These are phyloP conservation scores for Caenorhabditis tropicalis DNA, from an alignment of 1,140 invertebrate species.

Conservation along the genomic window DNA sequence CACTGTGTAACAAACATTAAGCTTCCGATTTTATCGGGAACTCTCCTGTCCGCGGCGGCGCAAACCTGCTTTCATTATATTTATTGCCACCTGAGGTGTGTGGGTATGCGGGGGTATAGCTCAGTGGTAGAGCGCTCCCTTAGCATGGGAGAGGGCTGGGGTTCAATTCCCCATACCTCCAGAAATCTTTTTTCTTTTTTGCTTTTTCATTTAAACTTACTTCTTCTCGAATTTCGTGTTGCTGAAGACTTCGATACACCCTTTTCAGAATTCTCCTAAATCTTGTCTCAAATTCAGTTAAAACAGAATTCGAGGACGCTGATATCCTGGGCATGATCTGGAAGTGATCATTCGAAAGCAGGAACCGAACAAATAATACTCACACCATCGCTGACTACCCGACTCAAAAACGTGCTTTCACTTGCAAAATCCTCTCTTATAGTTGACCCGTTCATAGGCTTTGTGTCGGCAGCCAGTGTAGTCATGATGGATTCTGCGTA, in stretches of 20 bases:
- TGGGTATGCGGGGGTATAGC: background rate
- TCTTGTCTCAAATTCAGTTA: slow-evolving; percentile 66
- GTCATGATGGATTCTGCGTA: background rate
- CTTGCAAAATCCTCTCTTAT: slow-evolving; percentile 42
- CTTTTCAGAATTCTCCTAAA: slow-evolving; percentile 68
- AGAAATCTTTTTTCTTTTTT: background rate
- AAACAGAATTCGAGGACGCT: slow-evolving; percentile 56
- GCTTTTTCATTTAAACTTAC: slow-evolving; percentile 41
- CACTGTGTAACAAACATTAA: too few relatives aligned
- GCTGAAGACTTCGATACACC: slow-evolving; percentile 66
- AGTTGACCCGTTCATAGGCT: slow-evolving; percentile 30
- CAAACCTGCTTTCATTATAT: too few relatives aligned
- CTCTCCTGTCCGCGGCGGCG: too few relatives aligned
- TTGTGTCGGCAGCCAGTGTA: background rate
- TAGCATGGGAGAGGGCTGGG: slow-evolving; percentile 46
- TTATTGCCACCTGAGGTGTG: background rate
- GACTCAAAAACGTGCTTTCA: slow-evolving; percentile 61
- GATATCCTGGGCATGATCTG: slow-evolving; percentile 65
- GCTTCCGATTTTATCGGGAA: too few relatives aligned
- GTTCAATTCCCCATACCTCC: slow-evolving; percentile 44
- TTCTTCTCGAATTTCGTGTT: slow-evolving; percentile 76
- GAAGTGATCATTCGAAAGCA: background rate
- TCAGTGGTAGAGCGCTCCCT: slow-evolving; percentile 39
- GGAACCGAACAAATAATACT: slow-evolving; percentile 7
- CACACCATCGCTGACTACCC: slow-evolving; percentile 65